Evolutionary conservation across 2,113 vertebrate species (phyloP).

Genomic region (Heptranchias perlo): DNA sequence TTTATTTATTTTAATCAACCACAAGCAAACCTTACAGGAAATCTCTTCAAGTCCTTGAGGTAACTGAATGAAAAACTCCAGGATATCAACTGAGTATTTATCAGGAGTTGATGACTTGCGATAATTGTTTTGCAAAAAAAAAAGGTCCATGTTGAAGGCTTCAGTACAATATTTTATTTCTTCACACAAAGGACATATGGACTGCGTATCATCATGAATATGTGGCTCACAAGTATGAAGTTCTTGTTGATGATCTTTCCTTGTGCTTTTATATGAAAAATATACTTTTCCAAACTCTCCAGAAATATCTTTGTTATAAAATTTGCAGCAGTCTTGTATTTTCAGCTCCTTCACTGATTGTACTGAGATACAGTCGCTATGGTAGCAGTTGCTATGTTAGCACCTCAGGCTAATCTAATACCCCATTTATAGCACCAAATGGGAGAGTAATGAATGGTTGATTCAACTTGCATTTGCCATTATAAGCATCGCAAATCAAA

Average conservation of each 20-base stretch:
- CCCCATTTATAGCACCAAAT: constrained; percentile 34
- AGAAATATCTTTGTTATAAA: constrained; percentile 33
- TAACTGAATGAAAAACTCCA: not conserved
- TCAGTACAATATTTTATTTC: not conserved
- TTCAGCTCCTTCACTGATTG: constrained; percentile 32
- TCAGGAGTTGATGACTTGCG: not conserved
- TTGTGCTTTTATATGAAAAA: not conserved
- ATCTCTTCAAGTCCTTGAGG: not conserved
- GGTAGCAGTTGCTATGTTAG: constrained; percentile 36
- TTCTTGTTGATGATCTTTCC: not conserved
- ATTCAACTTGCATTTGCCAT: constrained; percentile 31
- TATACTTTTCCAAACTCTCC: constrained; percentile 25
- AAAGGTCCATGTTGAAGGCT: not conserved
- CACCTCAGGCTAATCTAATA: constrained; percentile 34
- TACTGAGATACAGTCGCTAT: constrained; percentile 34
- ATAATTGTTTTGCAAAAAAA: not conserved
- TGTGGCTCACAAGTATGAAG: not conserved
- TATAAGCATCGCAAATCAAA: constrained; percentile 31
- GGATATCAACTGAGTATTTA: not conserved
- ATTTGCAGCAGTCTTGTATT: constrained; percentile 21
- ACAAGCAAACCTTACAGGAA: not conserved
- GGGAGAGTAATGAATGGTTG: constrained; percentile 33
- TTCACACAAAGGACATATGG: not conserved
- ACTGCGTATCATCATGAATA: not conserved
- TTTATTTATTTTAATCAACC: not conserved